Evolutionary conservation across 1,140 invertebrate species (phyloP), one percentile per base, ranked within the genome.

Genomic region (honey bee (Apis mellifera)): DNA sequence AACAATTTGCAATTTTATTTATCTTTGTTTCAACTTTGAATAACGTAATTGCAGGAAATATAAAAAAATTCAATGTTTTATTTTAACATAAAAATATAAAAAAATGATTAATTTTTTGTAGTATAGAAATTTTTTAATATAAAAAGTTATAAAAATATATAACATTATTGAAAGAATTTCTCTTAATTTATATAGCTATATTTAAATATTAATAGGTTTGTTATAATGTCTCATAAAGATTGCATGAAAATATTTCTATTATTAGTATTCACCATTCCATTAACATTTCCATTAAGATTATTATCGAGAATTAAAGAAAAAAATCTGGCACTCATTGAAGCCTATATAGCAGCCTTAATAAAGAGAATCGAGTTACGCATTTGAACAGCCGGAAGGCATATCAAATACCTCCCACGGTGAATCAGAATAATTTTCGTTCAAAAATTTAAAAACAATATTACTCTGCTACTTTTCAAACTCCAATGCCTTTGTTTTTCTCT

Each of bases 231-330:
- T 71, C 11, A 12, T 71, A 55, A 57, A 73, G n/a, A 4, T 32
- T 59, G 13, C 9, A 73, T 60, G 48, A 73, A 60, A 62, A 74
- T 9, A 19, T 19, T 48, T 74, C 57, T 74, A 74, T 74, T 74
- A 74, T 59, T 74, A 74, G 57, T 59, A 48, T 74, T 15, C 55
- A n/a, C 19, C 32, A 42, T 48, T 48, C 71, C 26, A 60, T 60
- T 74, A 74, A 65, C 60, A 54, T 76, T 76, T 76, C 60, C 19
- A 76, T 76, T 65, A 54, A 7, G 42, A 76, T 65, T 32, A 76
- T 76, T 65, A 65, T 65, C 74, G 74, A 1, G 50, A 54, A 65
- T 76, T 54, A 54, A 65, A 76, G 23, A 52, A 75, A 75, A 64
- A 76, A 76, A 48, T 54, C 74, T 5, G 19, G 2, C 19, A 13